A percentile compares a stretch with the other conserved stretches of the same genome.
Evolutionary conservation across 2,797 vertebrate species (phyloP).

Genomic region (Calcarius lapponicus): DNA sequence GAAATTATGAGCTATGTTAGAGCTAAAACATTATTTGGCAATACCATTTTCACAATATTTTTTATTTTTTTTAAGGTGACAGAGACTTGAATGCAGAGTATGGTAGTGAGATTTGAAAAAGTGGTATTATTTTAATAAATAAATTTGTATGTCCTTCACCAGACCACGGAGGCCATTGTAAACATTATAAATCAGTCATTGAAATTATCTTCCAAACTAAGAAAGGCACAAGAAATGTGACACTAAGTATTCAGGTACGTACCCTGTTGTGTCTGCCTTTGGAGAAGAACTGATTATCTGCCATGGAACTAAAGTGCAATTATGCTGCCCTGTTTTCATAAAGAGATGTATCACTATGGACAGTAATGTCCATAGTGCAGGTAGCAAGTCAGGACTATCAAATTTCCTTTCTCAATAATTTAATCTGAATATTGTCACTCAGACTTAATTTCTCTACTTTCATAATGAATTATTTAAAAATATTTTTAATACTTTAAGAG

Average conservation of each 20-base stretch:
- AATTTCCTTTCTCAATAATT: background rate
- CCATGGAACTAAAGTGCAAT: background rate
- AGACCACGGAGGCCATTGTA: background rate
- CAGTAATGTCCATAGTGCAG: rapidly evolving
- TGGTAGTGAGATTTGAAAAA: background rate
- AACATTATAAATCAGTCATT: background rate
- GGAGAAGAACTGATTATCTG: background rate
- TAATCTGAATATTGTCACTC: background rate
- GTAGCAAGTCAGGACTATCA: background rate
- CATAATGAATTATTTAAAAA: background rate
- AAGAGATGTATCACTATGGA: background rate
- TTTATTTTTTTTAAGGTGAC: background rate
- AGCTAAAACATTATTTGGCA: background rate
- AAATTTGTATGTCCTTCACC: background rate
- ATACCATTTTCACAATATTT: background rate
- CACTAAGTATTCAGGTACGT: rapidly evolving
- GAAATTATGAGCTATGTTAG: background rate
- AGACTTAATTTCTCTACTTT: background rate
- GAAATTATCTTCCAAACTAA: background rate
- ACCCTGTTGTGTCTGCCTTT: background rate
- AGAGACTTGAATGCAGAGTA: background rate
- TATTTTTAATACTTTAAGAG: background rate
- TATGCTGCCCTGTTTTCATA: background rate
- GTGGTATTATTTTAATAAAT: background rate
- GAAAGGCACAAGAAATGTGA: background rate